phyloP scores from a whole-genome alignment of 2,113 vertebrate species.

The Egretta garzetta region DNA sequence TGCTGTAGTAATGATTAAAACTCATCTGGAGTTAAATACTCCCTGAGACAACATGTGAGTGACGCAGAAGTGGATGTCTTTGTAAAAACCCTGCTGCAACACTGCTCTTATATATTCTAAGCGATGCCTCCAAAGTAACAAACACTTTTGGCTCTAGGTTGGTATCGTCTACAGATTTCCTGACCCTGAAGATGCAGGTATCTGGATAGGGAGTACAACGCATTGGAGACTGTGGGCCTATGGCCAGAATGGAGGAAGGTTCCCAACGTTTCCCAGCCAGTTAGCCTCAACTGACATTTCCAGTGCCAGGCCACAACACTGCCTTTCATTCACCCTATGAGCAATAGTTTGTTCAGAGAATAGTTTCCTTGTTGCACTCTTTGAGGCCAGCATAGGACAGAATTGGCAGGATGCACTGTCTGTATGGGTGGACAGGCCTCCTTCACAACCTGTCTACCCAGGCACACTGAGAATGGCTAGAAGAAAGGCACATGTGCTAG shows the following conservation, averaged over 20 bases:
- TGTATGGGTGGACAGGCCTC: background rate
- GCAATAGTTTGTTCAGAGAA: background rate
- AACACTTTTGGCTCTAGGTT: background rate
- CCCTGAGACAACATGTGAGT: background rate
- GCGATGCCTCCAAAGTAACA: background rate
- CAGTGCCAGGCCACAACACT: background rate
- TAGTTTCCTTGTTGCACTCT: background rate
- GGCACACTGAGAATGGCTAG: background rate
- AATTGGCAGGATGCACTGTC: background rate
- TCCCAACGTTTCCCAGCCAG: background rate
- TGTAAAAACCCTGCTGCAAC: background rate
- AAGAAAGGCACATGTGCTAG: background rate
- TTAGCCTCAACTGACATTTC: background rate
- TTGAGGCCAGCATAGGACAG: background rate
- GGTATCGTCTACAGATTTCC: background rate
- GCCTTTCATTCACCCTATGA: background rate
- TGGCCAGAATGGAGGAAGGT: background rate
- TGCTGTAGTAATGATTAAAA: background rate
- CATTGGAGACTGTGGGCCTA: background rate
- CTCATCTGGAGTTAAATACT: background rate
- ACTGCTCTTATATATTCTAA: rapidly evolving
- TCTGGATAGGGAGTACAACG: background rate
- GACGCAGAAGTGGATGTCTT: background rate
- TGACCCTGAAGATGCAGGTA: background rate
- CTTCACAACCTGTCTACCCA: background rate